Evolutionary conservation across 2,113 vertebrate genomes (phyloP).

Genomic region (Charadrius vociferus): DNA sequence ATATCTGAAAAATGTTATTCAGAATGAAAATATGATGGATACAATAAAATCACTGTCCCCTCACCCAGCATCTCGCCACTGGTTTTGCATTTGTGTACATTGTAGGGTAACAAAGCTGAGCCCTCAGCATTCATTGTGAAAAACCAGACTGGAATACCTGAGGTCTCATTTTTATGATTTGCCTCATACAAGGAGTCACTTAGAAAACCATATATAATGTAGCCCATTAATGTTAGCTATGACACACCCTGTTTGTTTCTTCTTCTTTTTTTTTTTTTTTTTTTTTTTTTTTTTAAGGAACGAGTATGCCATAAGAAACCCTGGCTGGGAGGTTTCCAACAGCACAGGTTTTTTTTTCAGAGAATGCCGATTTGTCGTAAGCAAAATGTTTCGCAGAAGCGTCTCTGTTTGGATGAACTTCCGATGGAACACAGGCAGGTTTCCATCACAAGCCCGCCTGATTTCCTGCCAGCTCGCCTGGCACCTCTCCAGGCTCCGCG

Average conservation of each 20-base stretch:
- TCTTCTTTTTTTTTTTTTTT: neutral
- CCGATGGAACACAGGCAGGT: constrained; percentile 38
- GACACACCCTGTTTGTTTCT: neutral
- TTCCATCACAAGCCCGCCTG: constrained; percentile 17
- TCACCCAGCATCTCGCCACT: neutral
- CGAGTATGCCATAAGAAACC: neutral
- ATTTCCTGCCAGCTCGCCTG: constrained; percentile 55
- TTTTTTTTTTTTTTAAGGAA: neutral
- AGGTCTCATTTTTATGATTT: neutral
- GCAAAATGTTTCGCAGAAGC: constrained; percentile 24
- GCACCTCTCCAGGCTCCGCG: constrained; percentile 1
- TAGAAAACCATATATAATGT: neutral
- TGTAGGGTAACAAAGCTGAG: neutral
- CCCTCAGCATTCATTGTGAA: neutral
- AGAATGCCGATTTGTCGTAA: neutral
- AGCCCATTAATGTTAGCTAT: accelerated
- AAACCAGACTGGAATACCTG: neutral
- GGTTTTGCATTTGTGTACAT: neutral
- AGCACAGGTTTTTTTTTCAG: constrained; percentile 45
- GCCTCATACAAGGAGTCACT: neutral
- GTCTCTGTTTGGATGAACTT: constrained; percentile 47
- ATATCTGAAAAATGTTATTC: neutral
- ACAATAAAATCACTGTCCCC: neutral
- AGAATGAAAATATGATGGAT: neutral
- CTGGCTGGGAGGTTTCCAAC: neutral